Evolutionary conservation across 1,140 invertebrate species (phyloP), one percentile per base, ranked within the genome.

Genomic region (Nebria ingens): DNA sequence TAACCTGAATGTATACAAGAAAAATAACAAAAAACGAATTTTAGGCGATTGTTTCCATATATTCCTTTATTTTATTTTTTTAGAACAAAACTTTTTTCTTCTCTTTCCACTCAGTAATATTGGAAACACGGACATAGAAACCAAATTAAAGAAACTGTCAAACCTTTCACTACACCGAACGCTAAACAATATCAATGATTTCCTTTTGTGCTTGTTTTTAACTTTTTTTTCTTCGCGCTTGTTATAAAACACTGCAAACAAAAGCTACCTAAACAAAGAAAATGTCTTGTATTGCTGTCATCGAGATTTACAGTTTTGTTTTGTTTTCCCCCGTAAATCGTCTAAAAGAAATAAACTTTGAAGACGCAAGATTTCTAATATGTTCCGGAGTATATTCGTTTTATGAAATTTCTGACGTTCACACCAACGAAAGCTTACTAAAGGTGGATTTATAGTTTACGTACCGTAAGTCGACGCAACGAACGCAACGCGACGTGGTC

Each of bases 271-370:
- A 45, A 9, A 45, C 40, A 45, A 45, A 45, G 15, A 17, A 45
- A 45, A 45, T 17, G 40, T 45, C 40, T 45, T 45, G 40, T 45
- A 45, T 45, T 45, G 40, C 40, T 45, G 40, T 45, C 40, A 45
- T 45, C 40, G 15, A 45, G 40, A 45, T 45, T 45, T 45, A 45
- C 40, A 45, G 40, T 45, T 45, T 45, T 45, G 40, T 45, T 45
- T 45, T 45, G 9, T 45, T 17, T 45, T 45, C 17, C 17, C 3
- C 40, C 40, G 40, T 45, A 45, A 45, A 45, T 45, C 40, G 40
- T 45, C 17, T 11, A 9, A 34, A 17, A 45, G 40, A 45, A 45
- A 45, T 45, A 45, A 12, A 45, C 17, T 45, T 45, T 6, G 6
- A 12, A 45, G 6, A 45, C 6, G 15, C 9, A 17, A 45, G 15